Percentiles rank a stretch among this genome's conserved stretches.
phyloP scores from a whole-genome alignment of 92 coral and sea anemone genomes.

The Paramuricea clavata region DNA sequence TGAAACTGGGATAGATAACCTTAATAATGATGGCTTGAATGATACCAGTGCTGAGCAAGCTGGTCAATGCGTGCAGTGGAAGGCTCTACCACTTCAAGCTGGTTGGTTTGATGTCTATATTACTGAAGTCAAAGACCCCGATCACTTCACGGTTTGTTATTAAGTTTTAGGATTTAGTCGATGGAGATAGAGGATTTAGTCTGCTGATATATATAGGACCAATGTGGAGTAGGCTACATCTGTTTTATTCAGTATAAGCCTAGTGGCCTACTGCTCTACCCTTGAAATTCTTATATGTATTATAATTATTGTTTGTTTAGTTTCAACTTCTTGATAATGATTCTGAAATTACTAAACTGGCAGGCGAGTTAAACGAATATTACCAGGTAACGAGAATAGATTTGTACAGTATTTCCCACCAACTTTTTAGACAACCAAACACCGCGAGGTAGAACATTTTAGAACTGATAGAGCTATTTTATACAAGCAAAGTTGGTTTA shows the following conservation, averaged over 20 bases:
- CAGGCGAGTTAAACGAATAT: constrained; percentile 56
- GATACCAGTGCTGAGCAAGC: constrained; percentile 26
- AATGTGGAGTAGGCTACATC: too few species aligned
- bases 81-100: constrained; percentile 64
- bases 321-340: constrained; percentile 77
- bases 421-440: too few species aligned
- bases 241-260: too few species aligned
- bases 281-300: background rate
- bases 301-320: constrained; percentile 34
- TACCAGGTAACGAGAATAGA: constrained; percentile 52
- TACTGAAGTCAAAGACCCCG: constrained; percentile 77
- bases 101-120: constrained; percentile 86
- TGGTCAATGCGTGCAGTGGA: constrained; percentile 48
- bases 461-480: too few species aligned
- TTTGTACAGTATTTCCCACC: too few species aligned
- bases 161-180: too few species aligned
- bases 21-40: too few species aligned
- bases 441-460: too few species aligned
- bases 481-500: too few species aligned
- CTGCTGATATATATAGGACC: too few species aligned
- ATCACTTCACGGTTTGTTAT: constrained; percentile 78
- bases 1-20: background rate
- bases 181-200: too few species aligned
- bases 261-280: too few species aligned
- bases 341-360: constrained; percentile 47